These are phyloP conservation scores for Phaonia tiefii DNA, from an alignment of 2,888 invertebrate genomes.

Conservation along the genomic window DNA sequence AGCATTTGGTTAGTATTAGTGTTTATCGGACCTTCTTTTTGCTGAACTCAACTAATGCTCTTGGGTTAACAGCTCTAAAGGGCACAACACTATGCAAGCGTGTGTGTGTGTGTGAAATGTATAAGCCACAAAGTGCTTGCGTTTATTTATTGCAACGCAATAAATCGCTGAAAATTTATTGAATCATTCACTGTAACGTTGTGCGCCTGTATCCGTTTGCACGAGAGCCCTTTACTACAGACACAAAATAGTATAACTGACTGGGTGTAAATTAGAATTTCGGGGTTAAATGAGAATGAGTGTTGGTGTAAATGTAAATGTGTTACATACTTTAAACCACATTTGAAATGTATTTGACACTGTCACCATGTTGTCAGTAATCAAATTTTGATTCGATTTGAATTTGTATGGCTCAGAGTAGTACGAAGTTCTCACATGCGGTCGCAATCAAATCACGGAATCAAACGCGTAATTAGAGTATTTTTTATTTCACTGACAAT, in stretches of 20 bases:
- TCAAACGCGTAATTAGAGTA: conserved; percentile 45
- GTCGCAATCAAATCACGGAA: conserved; percentile 32
- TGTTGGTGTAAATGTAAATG: conserved; percentile 20
- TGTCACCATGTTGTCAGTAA: conserved; percentile 52
- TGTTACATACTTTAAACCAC: conserved; percentile 52
- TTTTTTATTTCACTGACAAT: no score
- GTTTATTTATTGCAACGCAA: conserved; percentile 64
- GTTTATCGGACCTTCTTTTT: conserved; percentile 58
- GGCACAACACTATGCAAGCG: no score
- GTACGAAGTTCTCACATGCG: conserved; percentile 29
- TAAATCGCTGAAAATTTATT: conserved; percentile 59
- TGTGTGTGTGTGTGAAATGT: no score
- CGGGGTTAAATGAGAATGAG: conserved; percentile 19
- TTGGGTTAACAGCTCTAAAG: background rate
- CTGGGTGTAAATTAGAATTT: background rate
- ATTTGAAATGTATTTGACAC: conserved; percentile 63
- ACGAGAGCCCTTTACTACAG: conserved; percentile 4
- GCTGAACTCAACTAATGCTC: background rate
- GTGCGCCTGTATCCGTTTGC: background rate
- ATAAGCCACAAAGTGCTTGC: conserved; percentile 52
- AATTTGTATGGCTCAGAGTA: conserved; percentile 47
- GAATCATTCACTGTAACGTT: conserved; percentile 40
- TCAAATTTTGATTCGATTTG: conserved; percentile 25
- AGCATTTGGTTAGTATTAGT: conserved; percentile 48
- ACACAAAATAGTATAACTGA: background rate